phyloP scores from a whole-genome alignment of 2,113 vertebrate genomes.

The Myxocyprinus asiaticus region DNA sequence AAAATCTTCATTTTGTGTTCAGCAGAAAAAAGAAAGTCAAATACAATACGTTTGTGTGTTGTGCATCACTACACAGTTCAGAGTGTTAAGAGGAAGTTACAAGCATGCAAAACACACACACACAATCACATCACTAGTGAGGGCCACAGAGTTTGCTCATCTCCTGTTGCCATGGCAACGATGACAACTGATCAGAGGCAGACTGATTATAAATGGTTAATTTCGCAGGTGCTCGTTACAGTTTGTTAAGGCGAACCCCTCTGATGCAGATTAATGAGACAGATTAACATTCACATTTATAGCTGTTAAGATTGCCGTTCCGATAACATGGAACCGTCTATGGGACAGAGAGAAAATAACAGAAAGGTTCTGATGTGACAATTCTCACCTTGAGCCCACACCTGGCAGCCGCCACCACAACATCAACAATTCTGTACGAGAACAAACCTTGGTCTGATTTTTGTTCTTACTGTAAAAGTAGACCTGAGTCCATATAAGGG shows the following conservation, averaged over 20 bases:
- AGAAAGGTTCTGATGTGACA: neutral
- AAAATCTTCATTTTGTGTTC: too few relatives aligned
- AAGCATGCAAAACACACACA: neutral
- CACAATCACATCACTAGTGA: neutral
- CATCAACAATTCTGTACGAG: constrained; percentile 11
- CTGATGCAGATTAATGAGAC: constrained; percentile 24
- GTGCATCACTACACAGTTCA: neutral
- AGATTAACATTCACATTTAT: constrained; percentile 6
- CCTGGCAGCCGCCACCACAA: neutral
- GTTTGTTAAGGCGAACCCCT: constrained; percentile 11
- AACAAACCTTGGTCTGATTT: neutral
- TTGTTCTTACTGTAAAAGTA: constrained; percentile 26
- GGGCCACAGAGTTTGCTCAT: neutral
- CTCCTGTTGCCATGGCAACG: constrained; percentile 2
- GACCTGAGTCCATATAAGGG: constrained; percentile 30
- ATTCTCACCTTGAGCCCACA: constrained; percentile 7
- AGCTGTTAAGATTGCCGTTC: too few relatives aligned
- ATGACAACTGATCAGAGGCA: constrained; percentile 1
- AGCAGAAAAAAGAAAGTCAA: too few relatives aligned
- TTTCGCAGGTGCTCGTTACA: constrained; percentile 52
- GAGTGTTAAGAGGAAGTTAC: neutral
- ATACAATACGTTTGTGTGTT: neutral
- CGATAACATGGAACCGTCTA: neutral
- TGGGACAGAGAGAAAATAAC: neutral
- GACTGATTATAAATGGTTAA: constrained; percentile 56